phyloP scores from a whole-genome alignment of 2,888 invertebrate genomes.

The Leptopilina drosophilae region DNA sequence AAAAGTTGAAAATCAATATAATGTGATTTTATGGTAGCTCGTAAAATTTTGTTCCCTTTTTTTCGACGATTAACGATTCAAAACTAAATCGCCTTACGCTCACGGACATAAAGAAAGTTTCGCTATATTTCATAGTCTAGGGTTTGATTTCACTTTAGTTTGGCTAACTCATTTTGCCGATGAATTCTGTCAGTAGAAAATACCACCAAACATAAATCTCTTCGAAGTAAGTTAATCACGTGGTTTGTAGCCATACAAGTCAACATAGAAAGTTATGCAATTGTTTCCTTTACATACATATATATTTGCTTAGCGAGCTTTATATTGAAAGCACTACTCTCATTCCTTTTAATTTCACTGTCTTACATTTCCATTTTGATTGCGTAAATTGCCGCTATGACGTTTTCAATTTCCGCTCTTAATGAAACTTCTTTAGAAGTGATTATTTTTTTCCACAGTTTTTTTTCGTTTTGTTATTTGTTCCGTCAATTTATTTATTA shows the following conservation, averaged over 20 bases:
- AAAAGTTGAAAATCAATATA: not conserved
- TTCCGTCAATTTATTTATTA: too few relatives aligned
- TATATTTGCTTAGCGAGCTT: not conserved
- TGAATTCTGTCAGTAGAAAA: conserved; percentile 17
- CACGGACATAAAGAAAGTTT: conserved; percentile 11
- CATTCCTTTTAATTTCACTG: too few relatives aligned
- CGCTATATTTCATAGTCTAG: conserved; percentile 9
- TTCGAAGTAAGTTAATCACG: conserved; percentile 4
- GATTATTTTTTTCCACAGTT: too few relatives aligned
- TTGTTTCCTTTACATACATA: not conserved
- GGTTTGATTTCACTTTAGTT: conserved; percentile 9
- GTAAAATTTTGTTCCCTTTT: not conserved
- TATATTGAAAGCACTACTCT: too few relatives aligned
- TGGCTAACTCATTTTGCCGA: conserved; percentile 6
- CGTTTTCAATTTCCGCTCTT: too few relatives aligned
- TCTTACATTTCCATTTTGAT: too few relatives aligned
- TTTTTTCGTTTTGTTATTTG: too few relatives aligned
- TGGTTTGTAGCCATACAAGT: conserved; percentile 1
- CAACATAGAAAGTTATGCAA: conserved; percentile 13
- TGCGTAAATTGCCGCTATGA: too few relatives aligned
- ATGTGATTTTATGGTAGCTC: not conserved
- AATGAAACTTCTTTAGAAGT: too few relatives aligned
- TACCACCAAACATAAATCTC: conserved; percentile 17
- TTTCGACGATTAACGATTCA: not conserved
- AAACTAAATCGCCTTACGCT: conserved; percentile 8